Evolutionary conservation across 1,140 invertebrate species (phyloP).

Genomic region (Laupala kohalensis): DNA sequence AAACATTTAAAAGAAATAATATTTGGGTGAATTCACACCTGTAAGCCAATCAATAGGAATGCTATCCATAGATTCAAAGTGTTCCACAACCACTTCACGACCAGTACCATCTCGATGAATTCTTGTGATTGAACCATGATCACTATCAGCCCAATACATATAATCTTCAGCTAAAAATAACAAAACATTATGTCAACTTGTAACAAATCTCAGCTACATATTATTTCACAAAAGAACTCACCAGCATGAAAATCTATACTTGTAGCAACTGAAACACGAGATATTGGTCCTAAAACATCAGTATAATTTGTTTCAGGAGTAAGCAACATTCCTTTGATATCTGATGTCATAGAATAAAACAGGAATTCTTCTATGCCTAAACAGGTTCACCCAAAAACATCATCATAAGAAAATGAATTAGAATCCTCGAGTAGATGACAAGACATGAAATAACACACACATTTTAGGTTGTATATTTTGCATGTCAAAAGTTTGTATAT

Average conservation of each 20-base stretch:
- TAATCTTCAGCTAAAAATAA: slow-evolving; percentile 38
- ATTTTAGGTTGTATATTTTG: no score
- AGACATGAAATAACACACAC: no score
- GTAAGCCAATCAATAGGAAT: slow-evolving; percentile 51
- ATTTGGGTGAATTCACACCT: slow-evolving; percentile 25
- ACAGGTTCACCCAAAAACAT: background rate
- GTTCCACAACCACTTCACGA: slow-evolving; percentile 40
- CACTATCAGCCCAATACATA: slow-evolving; percentile 70
- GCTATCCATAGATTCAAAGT: slow-evolving; percentile 39
- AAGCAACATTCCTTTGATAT: slow-evolving; percentile 54
- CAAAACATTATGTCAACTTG: background rate
- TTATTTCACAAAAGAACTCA: slow-evolving; percentile 21
- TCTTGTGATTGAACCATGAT: slow-evolving; percentile 55
- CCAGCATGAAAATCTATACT: slow-evolving; percentile 63
- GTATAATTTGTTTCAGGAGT: slow-evolving; percentile 27
- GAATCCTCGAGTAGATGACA: no score
- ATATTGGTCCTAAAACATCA: slow-evolving; percentile 59
- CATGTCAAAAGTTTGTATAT: slow-evolving; percentile 5
- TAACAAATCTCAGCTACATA: background rate
- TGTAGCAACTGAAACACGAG: slow-evolving; percentile 57
- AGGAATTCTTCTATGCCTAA: slow-evolving; percentile 51
- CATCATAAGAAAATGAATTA: no score
- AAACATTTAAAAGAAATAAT: background rate
- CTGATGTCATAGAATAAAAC: slow-evolving; percentile 61
- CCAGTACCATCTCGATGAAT: slow-evolving; percentile 65